These are phyloP conservation scores for Plebejus argus DNA, from an alignment of 2,888 invertebrate genomes.

Conservation along the genomic window DNA sequence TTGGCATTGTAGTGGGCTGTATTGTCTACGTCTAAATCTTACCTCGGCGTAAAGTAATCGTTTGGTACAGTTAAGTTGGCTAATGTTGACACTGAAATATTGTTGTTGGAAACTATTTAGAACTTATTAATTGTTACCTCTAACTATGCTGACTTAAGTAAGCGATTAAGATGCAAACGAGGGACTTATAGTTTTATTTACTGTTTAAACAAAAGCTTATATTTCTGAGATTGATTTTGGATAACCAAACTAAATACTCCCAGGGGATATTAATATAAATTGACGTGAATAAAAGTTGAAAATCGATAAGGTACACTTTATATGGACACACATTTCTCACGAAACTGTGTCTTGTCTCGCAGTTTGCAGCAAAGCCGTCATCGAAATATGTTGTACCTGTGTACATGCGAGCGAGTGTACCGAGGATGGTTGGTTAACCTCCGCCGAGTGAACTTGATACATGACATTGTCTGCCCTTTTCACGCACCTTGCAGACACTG, in stretches of 20 bases:
- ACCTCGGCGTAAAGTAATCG: conserved; percentile 59
- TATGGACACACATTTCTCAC: neutral
- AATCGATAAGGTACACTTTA: neutral
- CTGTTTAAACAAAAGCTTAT: neutral
- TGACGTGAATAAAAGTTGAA: too few species aligned
- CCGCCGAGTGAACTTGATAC: conserved; percentile 75
- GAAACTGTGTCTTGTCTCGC: neutral
- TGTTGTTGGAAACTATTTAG: conserved; percentile 2
- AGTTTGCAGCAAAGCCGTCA: neutral
- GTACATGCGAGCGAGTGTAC: conserved; percentile 53
- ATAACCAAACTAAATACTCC: too few species aligned
- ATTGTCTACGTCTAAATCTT: conserved; percentile 68
- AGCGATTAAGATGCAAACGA: neutral
- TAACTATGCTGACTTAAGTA: neutral
- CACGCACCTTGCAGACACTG: conserved; percentile 62
- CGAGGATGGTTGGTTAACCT: conserved; percentile 59
- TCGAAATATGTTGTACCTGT: neutral
- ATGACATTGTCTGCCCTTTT: conserved; percentile 78
- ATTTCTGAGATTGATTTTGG: too few species aligned
- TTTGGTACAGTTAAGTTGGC: conserved; percentile 56
- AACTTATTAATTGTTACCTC: neutral
- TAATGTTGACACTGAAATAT: conserved; percentile 5
- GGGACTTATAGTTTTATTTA: neutral
- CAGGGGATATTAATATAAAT: too few species aligned
- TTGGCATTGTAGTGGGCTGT: conserved; percentile 55